phyloP scores from a whole-genome alignment of 2,797 vertebrate species.

The Sciurus vulgaris region DNA sequence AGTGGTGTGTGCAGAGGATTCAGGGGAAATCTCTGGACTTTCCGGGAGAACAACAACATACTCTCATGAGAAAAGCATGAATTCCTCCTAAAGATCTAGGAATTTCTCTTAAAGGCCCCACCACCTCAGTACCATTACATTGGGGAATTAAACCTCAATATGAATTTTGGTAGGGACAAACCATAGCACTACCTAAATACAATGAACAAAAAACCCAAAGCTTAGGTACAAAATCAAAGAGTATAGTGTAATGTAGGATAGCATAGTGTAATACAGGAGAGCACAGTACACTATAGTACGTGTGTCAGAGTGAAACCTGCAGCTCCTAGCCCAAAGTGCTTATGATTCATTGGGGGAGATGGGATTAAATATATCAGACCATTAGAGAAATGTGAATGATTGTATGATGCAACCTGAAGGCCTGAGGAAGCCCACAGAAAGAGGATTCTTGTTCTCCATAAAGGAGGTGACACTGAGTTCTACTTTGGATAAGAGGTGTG shows the following conservation, averaged over 20 bases:
- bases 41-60: background rate
- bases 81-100: background rate
- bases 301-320: background rate
- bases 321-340: background rate
- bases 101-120: background rate
- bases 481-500: background rate
- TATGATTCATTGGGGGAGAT: background rate
- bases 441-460: background rate
- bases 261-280: background rate
- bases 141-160: background rate
- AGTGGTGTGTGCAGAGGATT: background rate
- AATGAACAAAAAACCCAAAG: background rate
- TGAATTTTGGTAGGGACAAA: background rate
- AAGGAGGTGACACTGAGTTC: background rate
- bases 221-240: background rate
- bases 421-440: background rate
- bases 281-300: background rate
- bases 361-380: background rate
- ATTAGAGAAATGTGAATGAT: background rate
- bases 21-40: background rate
- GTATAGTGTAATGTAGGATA: too few relatives aligned
- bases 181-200: background rate
- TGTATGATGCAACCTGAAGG: background rate
- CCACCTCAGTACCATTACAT: background rate
- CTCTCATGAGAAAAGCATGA: background rate